A percentile compares a stretch with the other conserved stretches of the same genome.
Conservation (phyloP, 2,113 vertebrate genomes). For the Anthoscopus minutus region DNA sequence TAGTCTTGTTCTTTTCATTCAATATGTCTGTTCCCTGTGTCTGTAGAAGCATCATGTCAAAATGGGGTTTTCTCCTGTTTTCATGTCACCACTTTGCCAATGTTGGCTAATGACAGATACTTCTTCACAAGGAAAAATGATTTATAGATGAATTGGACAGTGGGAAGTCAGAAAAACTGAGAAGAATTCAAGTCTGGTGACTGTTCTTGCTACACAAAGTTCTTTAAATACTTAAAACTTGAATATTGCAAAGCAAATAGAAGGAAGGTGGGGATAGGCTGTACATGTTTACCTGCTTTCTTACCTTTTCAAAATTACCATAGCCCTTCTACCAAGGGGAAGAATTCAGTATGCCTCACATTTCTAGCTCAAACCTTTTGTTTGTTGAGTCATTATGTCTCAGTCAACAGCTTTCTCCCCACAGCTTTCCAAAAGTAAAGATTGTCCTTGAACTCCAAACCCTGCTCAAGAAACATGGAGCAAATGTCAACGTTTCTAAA, state of each 20-base stretch:
- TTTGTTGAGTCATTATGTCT: background rate
- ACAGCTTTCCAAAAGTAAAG: constrained; percentile 10
- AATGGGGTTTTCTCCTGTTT: background rate
- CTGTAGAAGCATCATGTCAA: background rate
- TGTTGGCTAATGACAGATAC: background rate
- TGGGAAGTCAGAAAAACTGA: background rate
- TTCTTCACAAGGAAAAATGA: background rate
- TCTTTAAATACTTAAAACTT: background rate
- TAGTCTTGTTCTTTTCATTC: background rate
- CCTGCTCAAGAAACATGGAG: background rate
- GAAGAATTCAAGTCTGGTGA: background rate
- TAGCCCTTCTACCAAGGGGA: background rate
- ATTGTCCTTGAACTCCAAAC: background rate
- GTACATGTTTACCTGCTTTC: background rate
- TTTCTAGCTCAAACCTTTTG: background rate
- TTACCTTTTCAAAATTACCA: background rate
- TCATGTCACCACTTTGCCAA: background rate
- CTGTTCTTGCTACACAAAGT: background rate
- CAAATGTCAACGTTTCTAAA: constrained; percentile 15
- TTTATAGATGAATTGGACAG: background rate
- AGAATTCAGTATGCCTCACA: background rate
- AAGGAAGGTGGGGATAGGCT: background rate
- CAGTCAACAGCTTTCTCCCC: background rate
- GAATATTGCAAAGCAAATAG: constrained; percentile 26
- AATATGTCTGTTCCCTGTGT: background rate